Base-by-base conservation (phyloP, 2,797 vertebrate species). In the Hippocampus kuda region DNA sequence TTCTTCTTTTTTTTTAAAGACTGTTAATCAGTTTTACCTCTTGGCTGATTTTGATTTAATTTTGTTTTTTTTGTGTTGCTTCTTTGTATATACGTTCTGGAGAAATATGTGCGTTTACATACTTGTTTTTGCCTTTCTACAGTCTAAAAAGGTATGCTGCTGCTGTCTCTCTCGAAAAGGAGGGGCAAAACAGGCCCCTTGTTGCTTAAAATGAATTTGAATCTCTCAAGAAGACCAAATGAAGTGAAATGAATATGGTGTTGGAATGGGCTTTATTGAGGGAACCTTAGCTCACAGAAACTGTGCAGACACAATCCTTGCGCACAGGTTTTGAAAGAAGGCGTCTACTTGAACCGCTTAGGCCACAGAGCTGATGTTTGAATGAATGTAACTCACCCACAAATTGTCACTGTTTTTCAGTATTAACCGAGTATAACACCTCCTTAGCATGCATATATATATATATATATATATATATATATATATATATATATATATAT, bases 201-300 rank as follows among this genome's bases (percentile, higher is more conserved):
- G 82, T 81, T 84, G 75, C 81, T 85, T 88, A 81, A 73, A 81
- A 76, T 77, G 68, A 86, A 83, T 83, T 78, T 70, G 78, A 87
- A 83, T 87, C 78, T 86, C 73, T 87, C 77, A 84, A 88, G 82
- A 90, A 89, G 90, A 92, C 90, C 91, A 92, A 92, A 92, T 81
- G 81, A 89, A 86, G 81, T 69, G 15, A 15, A 77, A 26, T 54
- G 68, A 84, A 75, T 69, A 75, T 81, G 65, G 56, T 66, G 75
- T 68, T 59, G 78, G 57, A 74, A 79, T 73, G 68, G 65, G 68
- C 68, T 79, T 76, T 71, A 71, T 64, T 20, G 24, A 81, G 69
- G 69, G 72, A 71, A 74, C 75, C 71, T 70, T 71, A 70, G 75
- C 72, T 82, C 69, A 69, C 64, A 73, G 72, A 73, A 77, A 4